Base-by-base conservation (phyloP, 2,797 vertebrate genomes). In the Gymnoscopelus microlampas region DNA sequence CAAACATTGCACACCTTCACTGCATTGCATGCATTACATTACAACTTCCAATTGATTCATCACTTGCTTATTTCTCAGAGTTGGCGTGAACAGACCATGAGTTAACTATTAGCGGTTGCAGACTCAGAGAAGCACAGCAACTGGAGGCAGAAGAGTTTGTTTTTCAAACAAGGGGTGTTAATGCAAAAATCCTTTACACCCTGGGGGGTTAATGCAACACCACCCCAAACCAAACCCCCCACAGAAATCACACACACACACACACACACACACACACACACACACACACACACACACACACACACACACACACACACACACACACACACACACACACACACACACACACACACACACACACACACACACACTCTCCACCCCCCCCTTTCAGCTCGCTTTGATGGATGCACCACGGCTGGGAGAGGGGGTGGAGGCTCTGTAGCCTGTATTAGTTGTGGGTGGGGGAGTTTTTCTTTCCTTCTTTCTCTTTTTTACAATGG, bases 331-430 rank as follows among this genome's bases (percentile, higher is more conserved):
- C 76, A 79, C 76, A 75, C 49, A 71, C 23, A 60, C 44, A 32
- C 35, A 55, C 58, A 61, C 44, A 65, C 47, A 55, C 57, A 56
- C 61, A 64, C 56, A 77, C 71, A 61, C 68, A 66, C 56, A 0
- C 19, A 54, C 78, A 79, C 77, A 13, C 80, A 58, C 60, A 49
- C 32, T 39, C 32, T 84, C 71, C 74, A 73, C 77, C 57, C 71
- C 71, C n/a, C 13, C 32, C 15, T 50, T 29, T 35, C 60, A 23
- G 32, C 12, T 23, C 24, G 64, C 62, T 58, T 78, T 73, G 89
- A 91, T 84, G 81, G 89, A 91, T 87, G 87, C 82, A 76, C 79
- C 87, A 61, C 70, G 80, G 76, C 77, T 79, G 83, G 77, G 11
- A 77, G 73, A 70, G 79, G 79, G 77, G 74, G 76, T 50, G 82